Evolutionary conservation across 2,888 invertebrate genomes (phyloP).

Genomic region (Synanthedon andrenaeformis): DNA sequence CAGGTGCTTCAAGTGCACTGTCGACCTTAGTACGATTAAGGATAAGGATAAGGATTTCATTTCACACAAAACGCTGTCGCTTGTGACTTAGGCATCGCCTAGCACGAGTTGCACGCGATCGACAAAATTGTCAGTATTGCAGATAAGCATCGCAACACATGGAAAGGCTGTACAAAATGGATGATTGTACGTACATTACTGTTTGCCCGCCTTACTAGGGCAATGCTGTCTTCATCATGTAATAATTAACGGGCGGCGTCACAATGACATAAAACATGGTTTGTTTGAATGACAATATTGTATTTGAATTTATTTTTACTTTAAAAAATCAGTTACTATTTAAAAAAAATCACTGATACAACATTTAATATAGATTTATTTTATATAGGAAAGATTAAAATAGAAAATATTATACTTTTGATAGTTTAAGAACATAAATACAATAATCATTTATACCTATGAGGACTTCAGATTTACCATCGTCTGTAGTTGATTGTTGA

Average conservation of each 20-base stretch:
- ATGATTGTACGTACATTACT: constrained; percentile 13
- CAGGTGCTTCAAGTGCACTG: too few relatives aligned
- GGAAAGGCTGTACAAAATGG: constrained; percentile 28
- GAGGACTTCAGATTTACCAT: too few relatives aligned
- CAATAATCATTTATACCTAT: too few relatives aligned
- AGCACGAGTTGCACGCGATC: constrained; percentile 34
- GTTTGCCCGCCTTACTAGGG: constrained; percentile 8
- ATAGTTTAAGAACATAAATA: too few relatives aligned
- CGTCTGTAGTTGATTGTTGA: too few relatives aligned
- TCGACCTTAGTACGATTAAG: too few relatives aligned
- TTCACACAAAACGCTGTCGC: not conserved
- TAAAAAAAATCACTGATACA: too few relatives aligned
- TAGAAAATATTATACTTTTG: too few relatives aligned
- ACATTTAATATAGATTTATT: too few relatives aligned
- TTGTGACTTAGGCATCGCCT: not conserved
- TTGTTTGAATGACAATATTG: constrained; percentile 3
- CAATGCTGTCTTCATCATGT: constrained; percentile 18
- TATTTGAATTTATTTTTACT: not conserved
- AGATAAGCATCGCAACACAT: constrained; percentile 40
- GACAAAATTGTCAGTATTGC: constrained; percentile 24
- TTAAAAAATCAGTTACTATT: too few relatives aligned
- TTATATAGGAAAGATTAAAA: too few relatives aligned
- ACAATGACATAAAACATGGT: constrained; percentile 10
- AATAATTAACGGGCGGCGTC: constrained; percentile 14
- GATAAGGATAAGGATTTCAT: too few relatives aligned